A percentile compares a stretch with the other conserved stretches of the same genome.
These are phyloP conservation scores for Sebastes hopkinsi DNA, from an alignment of 2,797 vertebrate genomes.

Conservation along the genomic window DNA sequence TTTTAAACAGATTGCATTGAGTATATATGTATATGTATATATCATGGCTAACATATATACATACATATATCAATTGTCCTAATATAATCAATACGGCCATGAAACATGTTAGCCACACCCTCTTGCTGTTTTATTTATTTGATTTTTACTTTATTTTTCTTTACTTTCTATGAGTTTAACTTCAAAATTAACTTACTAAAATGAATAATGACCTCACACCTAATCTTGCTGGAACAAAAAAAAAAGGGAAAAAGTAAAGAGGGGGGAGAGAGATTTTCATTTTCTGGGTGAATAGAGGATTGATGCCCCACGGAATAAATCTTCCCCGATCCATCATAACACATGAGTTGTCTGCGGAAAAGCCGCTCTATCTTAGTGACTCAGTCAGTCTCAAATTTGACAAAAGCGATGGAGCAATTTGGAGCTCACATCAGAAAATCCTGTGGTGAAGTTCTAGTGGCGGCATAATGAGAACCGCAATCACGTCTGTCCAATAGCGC, in stretches of 20 bases:
- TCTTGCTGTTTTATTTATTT: constrained; percentile 44
- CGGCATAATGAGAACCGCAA: constrained; percentile 13
- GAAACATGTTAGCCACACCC: constrained; percentile 66
- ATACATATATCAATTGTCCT: constrained; percentile 78
- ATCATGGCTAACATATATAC: constrained; percentile 77
- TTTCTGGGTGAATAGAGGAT: constrained; percentile 63
- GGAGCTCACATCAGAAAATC: neutral
- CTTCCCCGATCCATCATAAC: constrained; percentile 29
- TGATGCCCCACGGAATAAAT: constrained; percentile 25
- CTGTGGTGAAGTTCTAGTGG: neutral
- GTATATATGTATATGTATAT: constrained; percentile 83
- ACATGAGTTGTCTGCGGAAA: neutral
- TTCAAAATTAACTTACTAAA: constrained; percentile 76
- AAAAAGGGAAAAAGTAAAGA: constrained; percentile 53
- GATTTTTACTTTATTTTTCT: constrained; percentile 15
- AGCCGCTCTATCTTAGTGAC: constrained; percentile 3
- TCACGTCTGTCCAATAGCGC: neutral
- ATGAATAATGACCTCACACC: constrained; percentile 76
- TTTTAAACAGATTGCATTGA: constrained; percentile 69
- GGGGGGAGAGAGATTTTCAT: constrained; percentile 52
- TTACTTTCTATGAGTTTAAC: constrained; percentile 47
- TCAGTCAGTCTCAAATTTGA: constrained; percentile 22
- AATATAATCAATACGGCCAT: constrained; percentile 75
- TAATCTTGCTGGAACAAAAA: constrained; percentile 50
- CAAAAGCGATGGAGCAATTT: constrained; percentile 31